Evolutionary conservation across 2,888 invertebrate species (phyloP).

Genomic region (Alentia gelatinosa): DNA sequence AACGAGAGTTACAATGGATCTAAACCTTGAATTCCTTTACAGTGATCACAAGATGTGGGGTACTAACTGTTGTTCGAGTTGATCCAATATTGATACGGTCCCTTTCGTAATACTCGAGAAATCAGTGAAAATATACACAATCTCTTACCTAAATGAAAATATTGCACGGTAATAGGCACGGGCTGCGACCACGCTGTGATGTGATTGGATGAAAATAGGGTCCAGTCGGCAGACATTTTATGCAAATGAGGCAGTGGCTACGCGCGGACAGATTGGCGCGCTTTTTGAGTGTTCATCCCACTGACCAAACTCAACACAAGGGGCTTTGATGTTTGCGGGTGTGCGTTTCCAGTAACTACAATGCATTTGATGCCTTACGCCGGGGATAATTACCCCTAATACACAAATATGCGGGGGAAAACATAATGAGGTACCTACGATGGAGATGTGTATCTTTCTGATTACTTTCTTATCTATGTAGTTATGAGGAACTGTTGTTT

Average conservation of each 20-base stretch:
- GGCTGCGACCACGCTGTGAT: neutral
- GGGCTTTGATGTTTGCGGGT: no score
- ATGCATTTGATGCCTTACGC: no score
- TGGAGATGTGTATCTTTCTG: no score
- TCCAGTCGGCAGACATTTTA: conserved; percentile 29
- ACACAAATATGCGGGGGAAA: no score
- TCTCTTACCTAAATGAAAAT: conserved; percentile 53
- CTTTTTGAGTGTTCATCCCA: no score
- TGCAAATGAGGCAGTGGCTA: conserved; percentile 11
- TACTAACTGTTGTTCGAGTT: neutral
- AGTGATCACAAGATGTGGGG: neutral
- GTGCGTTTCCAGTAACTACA: no score
- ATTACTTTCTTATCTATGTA: no score
- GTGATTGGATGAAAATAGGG: conserved; percentile 52
- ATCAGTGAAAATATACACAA: conserved; percentile 47
- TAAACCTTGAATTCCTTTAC: neutral
- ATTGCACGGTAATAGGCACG: conserved; percentile 22
- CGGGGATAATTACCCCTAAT: no score
- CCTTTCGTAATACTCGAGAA: neutral
- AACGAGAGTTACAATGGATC: conserved; percentile 17
- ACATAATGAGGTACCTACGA: no score
- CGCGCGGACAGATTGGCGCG: conserved; percentile 1
- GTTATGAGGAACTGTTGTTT: no score
- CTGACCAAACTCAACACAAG: no score
- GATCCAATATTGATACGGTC: neutral